phyloP scores from a whole-genome alignment of 1,140 invertebrate species.

The Cherax quadricarinatus region DNA sequence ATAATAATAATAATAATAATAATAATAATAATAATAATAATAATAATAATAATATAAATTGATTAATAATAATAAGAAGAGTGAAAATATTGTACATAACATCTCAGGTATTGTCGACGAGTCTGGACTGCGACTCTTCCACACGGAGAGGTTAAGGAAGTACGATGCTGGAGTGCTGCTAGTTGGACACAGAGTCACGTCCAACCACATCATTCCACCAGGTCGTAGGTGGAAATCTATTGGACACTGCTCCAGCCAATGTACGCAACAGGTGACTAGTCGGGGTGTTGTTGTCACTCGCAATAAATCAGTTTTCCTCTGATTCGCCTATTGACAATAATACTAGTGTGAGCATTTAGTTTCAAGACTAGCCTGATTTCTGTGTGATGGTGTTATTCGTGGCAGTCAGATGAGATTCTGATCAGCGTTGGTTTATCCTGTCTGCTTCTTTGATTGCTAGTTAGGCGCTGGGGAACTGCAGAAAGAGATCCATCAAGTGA shows the following conservation, averaged over 20 bases:
- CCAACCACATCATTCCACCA: constrained; percentile 75
- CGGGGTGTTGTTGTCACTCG: too few relatives aligned
- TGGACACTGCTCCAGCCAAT: constrained; percentile 50
- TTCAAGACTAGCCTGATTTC: background rate
- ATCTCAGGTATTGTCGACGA: constrained; percentile 42
- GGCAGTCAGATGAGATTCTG: background rate
- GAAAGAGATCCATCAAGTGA: too few relatives aligned
- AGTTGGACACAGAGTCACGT: constrained; percentile 76
- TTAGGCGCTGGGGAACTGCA: too few relatives aligned
- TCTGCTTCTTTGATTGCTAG: too few relatives aligned
- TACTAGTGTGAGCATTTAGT: background rate
- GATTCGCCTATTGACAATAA: background rate
- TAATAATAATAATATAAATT: too few relatives aligned
- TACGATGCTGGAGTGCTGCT: constrained; percentile 73
- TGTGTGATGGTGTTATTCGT: background rate
- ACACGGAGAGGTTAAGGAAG: constrained; percentile 44
- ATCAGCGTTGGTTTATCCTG: background rate
- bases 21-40: too few relatives aligned
- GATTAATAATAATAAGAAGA: too few relatives aligned
- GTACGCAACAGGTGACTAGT: background rate
- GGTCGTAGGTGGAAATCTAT: constrained; percentile 45
- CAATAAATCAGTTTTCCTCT: background rate
- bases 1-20: too few relatives aligned
- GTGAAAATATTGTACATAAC: too few relatives aligned
- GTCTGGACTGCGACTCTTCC: constrained; percentile 58